Conservation (phyloP, 2,797 vertebrate genomes). For the Heteromormyrus szaboi region DNA sequence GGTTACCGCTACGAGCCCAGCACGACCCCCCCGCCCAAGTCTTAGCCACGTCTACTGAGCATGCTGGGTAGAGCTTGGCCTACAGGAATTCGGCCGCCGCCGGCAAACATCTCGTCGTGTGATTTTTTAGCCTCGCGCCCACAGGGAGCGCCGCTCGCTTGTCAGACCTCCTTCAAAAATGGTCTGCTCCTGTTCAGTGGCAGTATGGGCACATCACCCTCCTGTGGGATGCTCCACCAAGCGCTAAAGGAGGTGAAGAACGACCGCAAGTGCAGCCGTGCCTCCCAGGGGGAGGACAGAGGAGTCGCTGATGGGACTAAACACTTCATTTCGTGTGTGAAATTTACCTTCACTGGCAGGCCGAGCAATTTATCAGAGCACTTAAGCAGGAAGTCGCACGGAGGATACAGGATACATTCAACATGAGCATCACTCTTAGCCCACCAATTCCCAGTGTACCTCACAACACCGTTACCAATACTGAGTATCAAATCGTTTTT, state of each 20-base stretch:
- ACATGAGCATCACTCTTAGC: neutral
- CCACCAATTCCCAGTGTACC: neutral
- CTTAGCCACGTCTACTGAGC: neutral
- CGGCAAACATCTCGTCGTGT: too few relatives aligned
- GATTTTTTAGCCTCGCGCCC: neutral
- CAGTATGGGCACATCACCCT: neutral
- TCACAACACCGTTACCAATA: neutral
- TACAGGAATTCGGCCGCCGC: neutral
- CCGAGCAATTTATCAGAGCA: neutral
- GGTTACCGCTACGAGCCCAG: slow-evolving; percentile 6
- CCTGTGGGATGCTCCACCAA: neutral
- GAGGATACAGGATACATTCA: neutral
- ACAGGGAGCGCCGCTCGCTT: neutral
- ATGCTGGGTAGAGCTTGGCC: neutral
- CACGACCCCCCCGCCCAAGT: neutral
- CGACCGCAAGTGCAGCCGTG: neutral
- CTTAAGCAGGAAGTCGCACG: neutral
- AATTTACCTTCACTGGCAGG: neutral
- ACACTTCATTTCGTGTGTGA: neutral
- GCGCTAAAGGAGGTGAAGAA: neutral
- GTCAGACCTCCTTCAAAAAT: neutral
- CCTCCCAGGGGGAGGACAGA: neutral
- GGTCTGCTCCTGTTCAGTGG: neutral
- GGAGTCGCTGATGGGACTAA: neutral
- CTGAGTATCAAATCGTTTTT: neutral